These are phyloP conservation scores for Panthera uncia DNA, from an alignment of 2,113 vertebrate species.

Conservation along the genomic window DNA sequence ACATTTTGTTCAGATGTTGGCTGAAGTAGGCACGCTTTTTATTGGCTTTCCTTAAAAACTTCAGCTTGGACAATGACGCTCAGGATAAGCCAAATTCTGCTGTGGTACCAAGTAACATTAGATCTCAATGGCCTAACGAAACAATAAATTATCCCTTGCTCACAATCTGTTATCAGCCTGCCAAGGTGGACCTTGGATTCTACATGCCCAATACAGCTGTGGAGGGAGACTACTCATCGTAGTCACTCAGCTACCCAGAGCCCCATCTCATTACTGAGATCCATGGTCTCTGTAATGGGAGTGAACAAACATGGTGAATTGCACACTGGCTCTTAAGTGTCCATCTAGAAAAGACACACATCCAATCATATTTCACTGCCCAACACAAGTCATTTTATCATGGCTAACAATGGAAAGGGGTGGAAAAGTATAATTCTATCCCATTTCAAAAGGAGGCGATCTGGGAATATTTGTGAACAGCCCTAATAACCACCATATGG, in stretches of 20 bases:
- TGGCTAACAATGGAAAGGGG: neutral
- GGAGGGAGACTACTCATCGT: neutral
- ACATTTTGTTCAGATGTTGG: neutral
- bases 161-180: neutral
- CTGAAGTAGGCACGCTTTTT: neutral
- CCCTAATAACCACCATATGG: neutral
- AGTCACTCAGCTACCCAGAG: neutral
- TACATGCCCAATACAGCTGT: accelerated
- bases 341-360: neutral
- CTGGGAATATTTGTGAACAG: neutral
- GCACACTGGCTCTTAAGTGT: no score
- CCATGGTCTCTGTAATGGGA: accelerated
- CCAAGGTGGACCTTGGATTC: neutral
- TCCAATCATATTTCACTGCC: neutral
- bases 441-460: neutral
- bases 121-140: neutral
- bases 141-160: neutral
- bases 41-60: neutral
- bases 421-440: neutral
- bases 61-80: neutral
- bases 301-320: neutral
- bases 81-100: neutral
- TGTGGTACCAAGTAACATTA: neutral
- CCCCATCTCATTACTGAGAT: neutral
- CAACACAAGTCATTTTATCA: neutral